Base-by-base conservation (phyloP, 2,888 invertebrate species). In the Chloroclysta siterata region DNA sequence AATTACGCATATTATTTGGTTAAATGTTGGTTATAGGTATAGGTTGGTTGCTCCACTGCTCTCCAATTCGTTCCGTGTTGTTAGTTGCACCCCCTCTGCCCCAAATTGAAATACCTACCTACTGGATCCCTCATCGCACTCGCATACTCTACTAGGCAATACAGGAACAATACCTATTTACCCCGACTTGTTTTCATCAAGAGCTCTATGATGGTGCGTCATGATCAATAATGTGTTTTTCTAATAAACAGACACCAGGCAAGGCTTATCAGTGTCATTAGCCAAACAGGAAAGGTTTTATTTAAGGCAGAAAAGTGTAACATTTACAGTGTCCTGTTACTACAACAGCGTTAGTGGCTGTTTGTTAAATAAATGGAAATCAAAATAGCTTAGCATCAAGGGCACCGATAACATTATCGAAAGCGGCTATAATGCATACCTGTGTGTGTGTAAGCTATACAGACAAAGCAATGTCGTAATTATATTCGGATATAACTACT, bases 351-450 rank as follows among this genome's bases (percentile, higher is more conserved):
- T 33, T 51, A n/a, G 29, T 52, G 28, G 46, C 39, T 63, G 48
- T 53, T 60, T 60, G 44, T 52, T 61, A 55, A 50, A 61, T 46
- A 62, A 64, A 65, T 59, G 60, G 46, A 58, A 44, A 54, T 48
- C 54, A 56, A 69, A 72, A 70, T 71, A 71, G 68, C 71, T 71
- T 69, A 69, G 57, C 65, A 62, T 62, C 77, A 82, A 82, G 81
- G 82, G 73, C 76, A 77, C 67, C 68, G 76, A 76, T 81, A 80
- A 73, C 76, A 63, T 65, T 76, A 75, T 78, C 74, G 64, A 75
- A 72, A 64, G 72, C 71, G 66, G 66, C 46, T 61, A 70, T 70
- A 71, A 73, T 66, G 46, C 46, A 46, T 10, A 46, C 46, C 46
- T 46, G 11, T 46, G 46, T 46, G 46, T 17, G 46, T 46, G 46